These are phyloP conservation scores for Kryptolebias marmoratus DNA, from an alignment of 2,113 vertebrate genomes.

Conservation along the genomic window DNA sequence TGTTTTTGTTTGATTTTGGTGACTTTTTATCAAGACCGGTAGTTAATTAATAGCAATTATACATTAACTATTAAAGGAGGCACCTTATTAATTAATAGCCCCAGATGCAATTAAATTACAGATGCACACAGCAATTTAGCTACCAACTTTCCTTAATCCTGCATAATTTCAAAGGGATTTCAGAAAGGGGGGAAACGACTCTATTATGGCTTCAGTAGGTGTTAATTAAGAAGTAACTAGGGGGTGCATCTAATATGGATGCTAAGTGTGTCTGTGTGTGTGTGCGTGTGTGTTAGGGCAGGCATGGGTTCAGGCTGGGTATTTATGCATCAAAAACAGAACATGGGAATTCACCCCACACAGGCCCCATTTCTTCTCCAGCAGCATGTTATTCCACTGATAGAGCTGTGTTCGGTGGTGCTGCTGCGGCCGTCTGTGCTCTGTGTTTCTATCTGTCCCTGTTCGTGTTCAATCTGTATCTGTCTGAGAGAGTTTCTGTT, in stretches of 20 bases:
- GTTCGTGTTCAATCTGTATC: constrained; percentile 25
- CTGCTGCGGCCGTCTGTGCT: constrained; percentile 27
- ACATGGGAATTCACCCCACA: constrained; percentile 63
- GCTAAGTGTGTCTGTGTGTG: constrained; percentile 31
- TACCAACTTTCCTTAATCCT: constrained; percentile 86
- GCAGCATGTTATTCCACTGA: constrained; percentile 7
- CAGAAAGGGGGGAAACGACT: constrained; percentile 76
- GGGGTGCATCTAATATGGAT: constrained; percentile 70
- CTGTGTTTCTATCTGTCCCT: constrained; percentile 21
- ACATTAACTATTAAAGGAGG: constrained; percentile 84
- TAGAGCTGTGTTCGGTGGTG: constrained; percentile 24
- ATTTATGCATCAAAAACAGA: constrained; percentile 66
- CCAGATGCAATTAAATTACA: constrained; percentile 87
- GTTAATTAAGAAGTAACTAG: constrained; percentile 84
- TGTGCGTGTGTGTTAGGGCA: constrained; percentile 19
- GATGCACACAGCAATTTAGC: constrained; percentile 84
- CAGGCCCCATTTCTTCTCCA: constrained; percentile 41
- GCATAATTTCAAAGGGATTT: constrained; percentile 86
- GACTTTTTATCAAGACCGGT: constrained; percentile 81
- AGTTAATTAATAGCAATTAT: constrained; percentile 85
- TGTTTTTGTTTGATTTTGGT: constrained; percentile 84
- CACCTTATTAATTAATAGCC: constrained; percentile 85
- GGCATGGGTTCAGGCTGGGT: constrained; percentile 45
- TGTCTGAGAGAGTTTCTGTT: constrained; percentile 30
- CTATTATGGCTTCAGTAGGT: constrained; percentile 79